Evolutionary conservation across 2,888 invertebrate species (phyloP).

Genomic region (Drosophila vallismaia): DNA sequence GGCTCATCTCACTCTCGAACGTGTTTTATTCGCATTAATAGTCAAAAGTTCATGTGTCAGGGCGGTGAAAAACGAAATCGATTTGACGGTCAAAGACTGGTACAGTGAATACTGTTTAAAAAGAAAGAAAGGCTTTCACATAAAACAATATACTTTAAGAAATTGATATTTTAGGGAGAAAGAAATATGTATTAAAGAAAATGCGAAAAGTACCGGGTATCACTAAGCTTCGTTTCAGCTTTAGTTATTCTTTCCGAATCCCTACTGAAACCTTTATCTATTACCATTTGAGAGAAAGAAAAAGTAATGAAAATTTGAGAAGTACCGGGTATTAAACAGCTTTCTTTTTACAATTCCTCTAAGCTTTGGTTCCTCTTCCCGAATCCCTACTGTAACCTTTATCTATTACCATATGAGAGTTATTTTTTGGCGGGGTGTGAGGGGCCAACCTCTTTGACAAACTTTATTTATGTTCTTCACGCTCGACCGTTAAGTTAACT

Average conservation of each 20-base stretch:
- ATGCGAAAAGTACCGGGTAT: too few relatives aligned
- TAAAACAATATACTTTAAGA: too few relatives aligned
- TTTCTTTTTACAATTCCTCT: too few relatives aligned
- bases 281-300: too few relatives aligned
- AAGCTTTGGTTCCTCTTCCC: neutral
- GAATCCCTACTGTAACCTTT: constrained; percentile 23
- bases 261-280: too few relatives aligned
- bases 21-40: constrained; percentile 27
- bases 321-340: too few relatives aligned
- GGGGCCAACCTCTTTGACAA: constrained; percentile 14
- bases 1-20: constrained; percentile 27
- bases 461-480: constrained; percentile 72
- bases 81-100: constrained; percentile 37
- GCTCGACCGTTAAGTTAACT: constrained; percentile 78
- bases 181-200: too few relatives aligned
- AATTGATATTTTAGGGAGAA: neutral
- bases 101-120: neutral
- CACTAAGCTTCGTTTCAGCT: too few relatives aligned
- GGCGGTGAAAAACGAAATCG: constrained; percentile 52
- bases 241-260: too few relatives aligned
- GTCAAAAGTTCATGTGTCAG: constrained; percentile 69
- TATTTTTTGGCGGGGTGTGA: constrained; percentile 10
- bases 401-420: constrained; percentile 34
- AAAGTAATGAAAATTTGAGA: too few relatives aligned
- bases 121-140: too few relatives aligned